Evolutionary conservation across 1,140 invertebrate genomes (phyloP).

Genomic region (Helicorthomorpha holstii): DNA sequence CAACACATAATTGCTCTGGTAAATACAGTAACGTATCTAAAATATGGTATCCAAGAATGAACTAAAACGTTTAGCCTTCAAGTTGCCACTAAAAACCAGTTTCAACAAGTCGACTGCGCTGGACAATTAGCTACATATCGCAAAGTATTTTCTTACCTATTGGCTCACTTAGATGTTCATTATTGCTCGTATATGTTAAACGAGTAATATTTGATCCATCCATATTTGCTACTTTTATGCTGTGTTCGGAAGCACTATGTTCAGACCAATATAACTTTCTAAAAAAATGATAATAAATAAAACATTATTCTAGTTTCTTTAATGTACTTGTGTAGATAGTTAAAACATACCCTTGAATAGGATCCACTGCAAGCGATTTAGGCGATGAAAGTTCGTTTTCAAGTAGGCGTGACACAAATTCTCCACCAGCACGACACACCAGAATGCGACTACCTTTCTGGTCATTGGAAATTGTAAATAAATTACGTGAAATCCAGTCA

Average conservation of each 20-base stretch:
- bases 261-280: slow-evolving; percentile 28
- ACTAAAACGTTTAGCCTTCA: not conserved
- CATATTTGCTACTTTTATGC: slow-evolving; percentile 43
- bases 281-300: not conserved
- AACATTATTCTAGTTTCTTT: no score
- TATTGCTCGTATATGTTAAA: slow-evolving; percentile 25
- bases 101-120: not conserved
- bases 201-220: slow-evolving; percentile 37
- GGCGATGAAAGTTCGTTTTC: slow-evolving; percentile 20
- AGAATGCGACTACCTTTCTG: slow-evolving; percentile 35
- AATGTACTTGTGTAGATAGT: not conserved
- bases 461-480: slow-evolving; percentile 43
- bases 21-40: no score
- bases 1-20: slow-evolving; percentile 6
- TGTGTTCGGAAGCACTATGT: slow-evolving; percentile 23
- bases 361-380: slow-evolving; percentile 44
- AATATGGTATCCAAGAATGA: no score
- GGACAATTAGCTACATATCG: not conserved
- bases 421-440: slow-evolving; percentile 50
- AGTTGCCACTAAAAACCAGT: not conserved
- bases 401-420: slow-evolving; percentile 39
- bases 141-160: slow-evolving; percentile 19
- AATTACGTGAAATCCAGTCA: slow-evolving; percentile 57
- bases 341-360: slow-evolving; percentile 35
- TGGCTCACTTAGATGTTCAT: slow-evolving; percentile 19